Evolutionary conservation across 1,140 invertebrate species (phyloP).

Genomic region (Sycophila sp.): DNA sequence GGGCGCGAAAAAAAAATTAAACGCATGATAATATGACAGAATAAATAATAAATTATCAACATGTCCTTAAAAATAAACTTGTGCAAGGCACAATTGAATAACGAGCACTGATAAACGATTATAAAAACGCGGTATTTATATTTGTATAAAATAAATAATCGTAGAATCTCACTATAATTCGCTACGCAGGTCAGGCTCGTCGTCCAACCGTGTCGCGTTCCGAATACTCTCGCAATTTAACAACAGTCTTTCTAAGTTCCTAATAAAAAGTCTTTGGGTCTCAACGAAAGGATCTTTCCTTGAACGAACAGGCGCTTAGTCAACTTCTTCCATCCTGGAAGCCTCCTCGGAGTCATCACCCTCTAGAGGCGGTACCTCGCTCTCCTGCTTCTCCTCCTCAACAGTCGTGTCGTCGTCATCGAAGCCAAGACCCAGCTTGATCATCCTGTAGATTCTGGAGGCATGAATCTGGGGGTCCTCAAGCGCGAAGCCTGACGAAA

Average conservation of each 20-base stretch:
- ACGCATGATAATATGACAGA: neutral
- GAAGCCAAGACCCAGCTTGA: conserved; percentile 95
- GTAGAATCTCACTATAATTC: conserved; percentile 9
- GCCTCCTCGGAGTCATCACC: conserved; percentile 92
- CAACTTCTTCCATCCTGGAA: conserved; percentile 98
- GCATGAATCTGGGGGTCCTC: conserved; percentile 90
- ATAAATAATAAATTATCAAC: neutral
- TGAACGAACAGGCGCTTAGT: conserved; percentile 74
- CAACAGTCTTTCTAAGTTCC: conserved; percentile 44
- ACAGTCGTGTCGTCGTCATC: conserved; percentile 86
- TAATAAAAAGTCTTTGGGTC: conserved; percentile 43
- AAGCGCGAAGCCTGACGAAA: conserved; percentile 91
- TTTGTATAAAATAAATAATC: conserved; percentile 42
- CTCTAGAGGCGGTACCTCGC: conserved; percentile 78
- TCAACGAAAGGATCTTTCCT: neutral
- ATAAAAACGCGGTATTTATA: conserved; percentile 22
- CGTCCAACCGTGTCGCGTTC: conserved; percentile 27
- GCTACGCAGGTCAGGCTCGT: conserved; percentile 16
- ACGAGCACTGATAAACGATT: neutral
- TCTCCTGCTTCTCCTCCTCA: conserved; percentile 70
- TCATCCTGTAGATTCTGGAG: conserved; percentile 90
- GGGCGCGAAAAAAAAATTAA: neutral
- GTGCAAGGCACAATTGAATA: conserved; percentile 43
- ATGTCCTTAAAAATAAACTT: conserved; percentile 25
- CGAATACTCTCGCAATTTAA: conserved; percentile 36